Conservation (phyloP, 2,888 invertebrate genomes). For the Chrysina gloriosa region DNA sequence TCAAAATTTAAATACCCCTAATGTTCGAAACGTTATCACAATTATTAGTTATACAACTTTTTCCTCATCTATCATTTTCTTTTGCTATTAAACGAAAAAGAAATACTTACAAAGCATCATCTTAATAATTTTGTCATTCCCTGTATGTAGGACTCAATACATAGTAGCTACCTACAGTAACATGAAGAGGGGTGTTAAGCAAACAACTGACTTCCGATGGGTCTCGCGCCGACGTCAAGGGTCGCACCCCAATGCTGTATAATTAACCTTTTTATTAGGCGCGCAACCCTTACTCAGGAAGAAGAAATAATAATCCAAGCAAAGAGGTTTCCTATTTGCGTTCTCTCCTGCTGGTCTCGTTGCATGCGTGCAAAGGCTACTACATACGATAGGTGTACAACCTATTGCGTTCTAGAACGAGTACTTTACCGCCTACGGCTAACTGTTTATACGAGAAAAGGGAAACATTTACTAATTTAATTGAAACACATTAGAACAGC, state of each 20-base stretch:
- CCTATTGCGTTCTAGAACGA: background rate
- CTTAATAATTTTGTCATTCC: background rate
- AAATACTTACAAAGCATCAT: too few species aligned
- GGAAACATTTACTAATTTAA: constrained; percentile 59
- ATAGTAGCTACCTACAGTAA: constrained; percentile 29
- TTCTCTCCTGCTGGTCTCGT: constrained; percentile 45
- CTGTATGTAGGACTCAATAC: background rate
- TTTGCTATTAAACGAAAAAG: too few species aligned
- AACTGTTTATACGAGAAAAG: constrained; percentile 58
- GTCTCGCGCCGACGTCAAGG: constrained; percentile 51
- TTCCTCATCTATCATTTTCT: too few species aligned
- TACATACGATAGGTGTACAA: constrained; percentile 8
- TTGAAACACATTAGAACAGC: constrained; percentile 55
- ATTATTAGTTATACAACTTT: too few species aligned
- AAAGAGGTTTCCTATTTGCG: constrained; percentile 52
- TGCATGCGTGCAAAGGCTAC: background rate
- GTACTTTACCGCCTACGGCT: constrained; percentile 41
- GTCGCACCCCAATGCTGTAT: constrained; percentile 57
- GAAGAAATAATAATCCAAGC: constrained; percentile 59
- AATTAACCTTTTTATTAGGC: constrained; percentile 61
- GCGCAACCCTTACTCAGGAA: constrained; percentile 58
- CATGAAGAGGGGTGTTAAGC: constrained; percentile 51
- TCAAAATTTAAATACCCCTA: too few species aligned
- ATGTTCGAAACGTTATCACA: background rate
- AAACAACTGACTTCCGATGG: constrained; percentile 53